phyloP scores from a whole-genome alignment of 1,140 invertebrate genomes.

The Papilio machaon region DNA sequence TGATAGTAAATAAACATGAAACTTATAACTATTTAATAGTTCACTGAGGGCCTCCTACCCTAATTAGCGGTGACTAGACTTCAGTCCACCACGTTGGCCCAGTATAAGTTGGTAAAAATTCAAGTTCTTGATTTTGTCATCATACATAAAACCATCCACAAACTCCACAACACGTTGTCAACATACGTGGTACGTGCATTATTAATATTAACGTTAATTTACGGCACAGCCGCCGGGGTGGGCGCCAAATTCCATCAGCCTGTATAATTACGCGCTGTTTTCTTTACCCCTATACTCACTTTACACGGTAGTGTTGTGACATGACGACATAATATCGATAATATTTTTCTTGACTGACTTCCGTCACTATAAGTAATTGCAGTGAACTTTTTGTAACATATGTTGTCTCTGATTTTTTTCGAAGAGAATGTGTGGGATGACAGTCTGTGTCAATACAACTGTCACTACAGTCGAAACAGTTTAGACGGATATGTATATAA shows the following conservation, averaged over 20 bases:
- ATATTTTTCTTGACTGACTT: neutral
- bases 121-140: neutral
- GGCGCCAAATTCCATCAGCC: slow-evolving; percentile 60
- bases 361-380: neutral
- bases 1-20: no score
- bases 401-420: no score
- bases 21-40: no score
- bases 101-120: neutral
- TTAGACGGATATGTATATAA: no score
- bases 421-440: no score
- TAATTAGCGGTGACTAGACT: no score
- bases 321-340: slow-evolving; percentile 7
- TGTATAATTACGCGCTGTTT: slow-evolving; percentile 65
- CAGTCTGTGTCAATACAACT: no score
- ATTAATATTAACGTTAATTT: slow-evolving; percentile 38
- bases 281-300: slow-evolving; percentile 66
- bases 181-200: slow-evolving; percentile 27
- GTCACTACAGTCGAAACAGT: no score
- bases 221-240: slow-evolving; percentile 33
- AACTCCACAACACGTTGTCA: slow-evolving; percentile 27
- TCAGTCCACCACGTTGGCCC: no score
- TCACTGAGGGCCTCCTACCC: no score
- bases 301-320: slow-evolving; percentile 54
- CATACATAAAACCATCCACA: neutral
- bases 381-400: neutral